Evolutionary conservation across 2,113 vertebrate species (phyloP).

Genomic region (Erythrolamprus reginae): DNA sequence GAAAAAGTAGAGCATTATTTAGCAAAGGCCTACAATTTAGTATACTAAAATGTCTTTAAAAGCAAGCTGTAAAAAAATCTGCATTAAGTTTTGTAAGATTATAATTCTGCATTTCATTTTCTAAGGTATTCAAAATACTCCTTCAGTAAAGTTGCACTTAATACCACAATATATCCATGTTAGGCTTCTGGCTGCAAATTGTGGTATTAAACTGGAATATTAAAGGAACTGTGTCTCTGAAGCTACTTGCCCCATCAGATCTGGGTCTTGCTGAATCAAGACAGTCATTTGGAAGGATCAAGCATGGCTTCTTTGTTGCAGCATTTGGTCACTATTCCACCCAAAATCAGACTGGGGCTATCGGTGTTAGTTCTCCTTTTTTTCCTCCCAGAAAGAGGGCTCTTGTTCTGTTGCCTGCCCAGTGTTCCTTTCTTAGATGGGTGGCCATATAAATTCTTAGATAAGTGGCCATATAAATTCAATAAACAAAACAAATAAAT

Average conservation of each 20-base stretch:
- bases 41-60: neutral
- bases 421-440: neutral
- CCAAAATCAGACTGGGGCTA: neutral
- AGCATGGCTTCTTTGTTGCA: neutral
- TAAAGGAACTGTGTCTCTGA: neutral
- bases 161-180: neutral
- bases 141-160: neutral
- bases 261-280: neutral
- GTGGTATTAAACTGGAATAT: neutral
- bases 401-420: neutral
- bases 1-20: conserved; percentile 19
- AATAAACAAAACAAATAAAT: neutral
- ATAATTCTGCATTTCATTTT: neutral
- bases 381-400: neutral
- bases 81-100: neutral
- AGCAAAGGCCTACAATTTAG: neutral
- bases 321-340: neutral
- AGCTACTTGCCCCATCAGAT: neutral
- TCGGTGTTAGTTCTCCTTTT: neutral
- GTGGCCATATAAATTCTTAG: neutral
- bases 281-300: neutral
- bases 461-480: neutral
- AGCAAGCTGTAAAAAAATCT: neutral
- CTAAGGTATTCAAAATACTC: neutral
- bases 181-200: neutral